Conservation (phyloP, 1,140 invertebrate genomes). For the Anoplophora glabripennis region DNA sequence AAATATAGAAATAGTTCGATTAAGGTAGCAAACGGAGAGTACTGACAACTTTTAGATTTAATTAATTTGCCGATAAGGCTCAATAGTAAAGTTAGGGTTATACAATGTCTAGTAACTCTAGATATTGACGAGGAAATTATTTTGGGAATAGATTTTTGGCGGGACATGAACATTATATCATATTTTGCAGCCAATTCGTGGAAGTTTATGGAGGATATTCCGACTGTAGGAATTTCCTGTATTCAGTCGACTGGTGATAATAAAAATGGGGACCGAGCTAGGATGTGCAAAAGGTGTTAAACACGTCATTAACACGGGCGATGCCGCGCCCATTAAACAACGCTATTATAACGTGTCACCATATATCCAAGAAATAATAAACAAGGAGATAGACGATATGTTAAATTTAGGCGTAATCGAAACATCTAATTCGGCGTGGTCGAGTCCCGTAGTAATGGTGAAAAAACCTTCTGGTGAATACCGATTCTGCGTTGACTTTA, state of each 20-base stretch:
- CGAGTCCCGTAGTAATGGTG: conserved; percentile 44
- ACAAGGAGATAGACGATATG: neutral
- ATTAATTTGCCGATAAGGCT: neutral
- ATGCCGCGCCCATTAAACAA: neutral
- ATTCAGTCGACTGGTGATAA: neutral
- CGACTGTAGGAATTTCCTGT: neutral
- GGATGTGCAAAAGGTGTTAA: neutral
- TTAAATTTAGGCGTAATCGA: conserved; percentile 15
- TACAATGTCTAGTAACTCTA: neutral
- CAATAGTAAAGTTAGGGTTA: neutral
- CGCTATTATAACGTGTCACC: neutral
- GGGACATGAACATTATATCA: neutral
- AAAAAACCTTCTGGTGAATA: conserved; percentile 7
- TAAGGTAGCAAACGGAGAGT: no score
- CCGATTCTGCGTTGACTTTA: conserved; percentile 30
- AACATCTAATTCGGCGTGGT: conserved; percentile 28
- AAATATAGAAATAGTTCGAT: no score
- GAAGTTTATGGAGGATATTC: neutral
- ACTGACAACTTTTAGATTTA: neutral
- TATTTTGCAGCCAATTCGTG: neutral
- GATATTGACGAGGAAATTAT: neutral
- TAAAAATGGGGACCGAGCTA: neutral
- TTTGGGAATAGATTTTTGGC: conserved; percentile 1
- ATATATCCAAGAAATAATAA: neutral
- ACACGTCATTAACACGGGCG: no score